These are phyloP conservation scores for Ceyx cyanopectus DNA, from an alignment of 2,113 vertebrate species.

Conservation along the genomic window DNA sequence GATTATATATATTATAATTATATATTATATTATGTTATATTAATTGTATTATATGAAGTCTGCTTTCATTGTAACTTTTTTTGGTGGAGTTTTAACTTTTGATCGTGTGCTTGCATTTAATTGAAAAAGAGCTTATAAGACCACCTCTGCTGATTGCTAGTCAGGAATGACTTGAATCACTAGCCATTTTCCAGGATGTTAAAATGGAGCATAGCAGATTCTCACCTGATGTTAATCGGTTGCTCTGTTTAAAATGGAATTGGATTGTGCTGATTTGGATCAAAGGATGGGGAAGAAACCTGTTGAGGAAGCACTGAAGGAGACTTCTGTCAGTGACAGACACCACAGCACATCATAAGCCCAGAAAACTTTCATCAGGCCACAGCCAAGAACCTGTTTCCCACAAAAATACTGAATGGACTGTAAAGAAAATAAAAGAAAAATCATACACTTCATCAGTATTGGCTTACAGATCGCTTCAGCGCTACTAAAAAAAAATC, in stretches of 20 bases:
- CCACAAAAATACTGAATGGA: neutral
- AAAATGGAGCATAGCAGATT: neutral
- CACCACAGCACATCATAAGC: neutral
- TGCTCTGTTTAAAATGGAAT: neutral
- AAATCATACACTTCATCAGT: neutral
- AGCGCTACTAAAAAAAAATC: neutral
- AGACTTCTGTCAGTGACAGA: neutral
- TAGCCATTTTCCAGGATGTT: neutral
- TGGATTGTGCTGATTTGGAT: neutral
- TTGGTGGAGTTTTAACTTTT: neutral
- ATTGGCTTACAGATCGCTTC: neutral
- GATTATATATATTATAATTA: too few species aligned
- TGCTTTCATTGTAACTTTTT: neutral
- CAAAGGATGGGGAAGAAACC: neutral
- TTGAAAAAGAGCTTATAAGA: neutral
- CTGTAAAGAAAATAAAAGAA: neutral
- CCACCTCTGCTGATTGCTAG: neutral
- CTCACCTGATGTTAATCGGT: neutral
- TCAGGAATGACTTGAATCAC: neutral
- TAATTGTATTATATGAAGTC: neutral
- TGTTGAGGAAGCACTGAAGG: neutral
- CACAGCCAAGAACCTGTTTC: neutral
- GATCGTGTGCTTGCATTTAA: neutral
- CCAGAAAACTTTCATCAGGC: neutral
- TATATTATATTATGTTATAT: too few species aligned